A percentile compares a stretch with the other conserved stretches of the same genome.
phyloP scores from a whole-genome alignment of 2,888 invertebrate species.

The Synanthedon vespiformis region DNA sequence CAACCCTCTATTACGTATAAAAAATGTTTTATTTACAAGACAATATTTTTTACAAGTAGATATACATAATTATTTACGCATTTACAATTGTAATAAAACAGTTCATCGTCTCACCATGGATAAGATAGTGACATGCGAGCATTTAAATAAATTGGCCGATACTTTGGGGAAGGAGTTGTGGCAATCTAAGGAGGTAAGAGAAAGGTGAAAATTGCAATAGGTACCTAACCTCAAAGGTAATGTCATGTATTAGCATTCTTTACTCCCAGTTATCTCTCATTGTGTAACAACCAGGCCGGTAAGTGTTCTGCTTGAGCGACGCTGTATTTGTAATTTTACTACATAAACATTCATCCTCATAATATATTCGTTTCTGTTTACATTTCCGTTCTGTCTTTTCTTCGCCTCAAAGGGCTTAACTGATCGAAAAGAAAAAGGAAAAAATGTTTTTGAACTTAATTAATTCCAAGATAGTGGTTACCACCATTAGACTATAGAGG shows the following conservation, averaged over 20 bases:
- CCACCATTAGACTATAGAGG: no score
- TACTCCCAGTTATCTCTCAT: conserved; percentile 27
- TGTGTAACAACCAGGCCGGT: conserved; percentile 30
- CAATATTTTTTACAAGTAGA: conserved; percentile 29
- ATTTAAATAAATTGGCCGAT: conserved; percentile 54
- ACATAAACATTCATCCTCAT: background rate
- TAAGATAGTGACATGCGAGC: conserved; percentile 62
- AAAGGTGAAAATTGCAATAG: conserved; percentile 21
- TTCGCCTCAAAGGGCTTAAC: no score
- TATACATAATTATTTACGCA: conserved; percentile 28
- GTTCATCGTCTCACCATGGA: conserved; percentile 32
- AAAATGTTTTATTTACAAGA: conserved; percentile 47
- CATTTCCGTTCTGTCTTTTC: no score
- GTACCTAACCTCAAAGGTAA: conserved; percentile 51
- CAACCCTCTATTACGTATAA: conserved; percentile 26
- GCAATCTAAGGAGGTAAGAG: conserved; percentile 57
- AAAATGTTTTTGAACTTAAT: no score
- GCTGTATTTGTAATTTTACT: background rate
- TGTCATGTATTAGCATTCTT: conserved; percentile 41
- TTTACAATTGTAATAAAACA: conserved; percentile 2
- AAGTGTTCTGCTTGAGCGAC: background rate
- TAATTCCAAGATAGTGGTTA: no score
- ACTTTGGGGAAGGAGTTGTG: conserved; percentile 51
- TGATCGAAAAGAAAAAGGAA: no score
- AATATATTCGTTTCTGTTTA: background rate